phyloP scores from a whole-genome alignment of 92 coral and sea anemone species.

The Epizoanthus scotinus region DNA sequence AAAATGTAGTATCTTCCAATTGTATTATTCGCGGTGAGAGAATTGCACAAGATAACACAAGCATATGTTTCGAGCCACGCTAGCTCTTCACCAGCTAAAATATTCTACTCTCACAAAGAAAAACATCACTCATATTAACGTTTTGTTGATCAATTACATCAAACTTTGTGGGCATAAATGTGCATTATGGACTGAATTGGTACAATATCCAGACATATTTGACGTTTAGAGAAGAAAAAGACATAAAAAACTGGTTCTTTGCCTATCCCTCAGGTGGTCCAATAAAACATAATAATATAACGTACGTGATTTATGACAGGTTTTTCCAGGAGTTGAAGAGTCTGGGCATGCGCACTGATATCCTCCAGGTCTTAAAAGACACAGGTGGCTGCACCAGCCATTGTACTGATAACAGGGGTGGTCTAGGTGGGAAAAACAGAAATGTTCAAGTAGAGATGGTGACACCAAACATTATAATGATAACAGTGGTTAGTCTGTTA shows the following conservation, averaged over 20 bases:
- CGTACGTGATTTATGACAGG: slow-evolving; percentile 8
- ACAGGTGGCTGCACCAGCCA: slow-evolving; percentile 25
- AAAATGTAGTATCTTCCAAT: no score
- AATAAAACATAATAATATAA: background rate
- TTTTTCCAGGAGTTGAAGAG: slow-evolving; percentile 5
- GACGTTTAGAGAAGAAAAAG: no score
- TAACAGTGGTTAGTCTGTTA: background rate
- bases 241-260: background rate
- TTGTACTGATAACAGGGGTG: background rate
- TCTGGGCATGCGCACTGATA: slow-evolving; percentile 41
- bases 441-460: background rate
- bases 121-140: no score
- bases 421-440: background rate
- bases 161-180: no score
- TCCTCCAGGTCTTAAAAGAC: slow-evolving; percentile 19
- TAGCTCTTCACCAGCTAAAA: no score
- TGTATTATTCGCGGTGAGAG: no score
- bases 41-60: no score
- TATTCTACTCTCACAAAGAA: no score
- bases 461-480: background rate
- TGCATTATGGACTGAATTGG: no score
- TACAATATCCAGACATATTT: no score
- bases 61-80: no score
- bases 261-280: background rate
- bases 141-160: no score